phyloP scores from a whole-genome alignment of 1,140 invertebrate species.

The Catajapyx aquilonaris region DNA sequence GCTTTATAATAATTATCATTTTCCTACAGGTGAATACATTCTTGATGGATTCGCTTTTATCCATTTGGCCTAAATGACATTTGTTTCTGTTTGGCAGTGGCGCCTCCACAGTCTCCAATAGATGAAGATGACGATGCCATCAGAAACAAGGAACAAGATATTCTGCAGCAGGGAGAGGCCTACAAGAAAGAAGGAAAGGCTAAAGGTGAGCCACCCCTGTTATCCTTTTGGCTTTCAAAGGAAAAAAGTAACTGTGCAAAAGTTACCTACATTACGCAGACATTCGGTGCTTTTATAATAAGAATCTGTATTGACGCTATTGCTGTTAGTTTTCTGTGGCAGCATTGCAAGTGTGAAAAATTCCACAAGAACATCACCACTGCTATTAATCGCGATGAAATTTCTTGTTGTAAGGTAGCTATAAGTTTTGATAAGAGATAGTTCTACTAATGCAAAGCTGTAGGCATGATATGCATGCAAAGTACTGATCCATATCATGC shows the following conservation, averaged over 20 bases:
- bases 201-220: too few relatives aligned
- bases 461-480: too few relatives aligned
- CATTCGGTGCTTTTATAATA: neutral
- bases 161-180: constrained; percentile 66
- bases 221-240: too few relatives aligned
- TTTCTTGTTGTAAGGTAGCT: too few relatives aligned
- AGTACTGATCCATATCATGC: too few relatives aligned
- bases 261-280: neutral
- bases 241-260: too few relatives aligned
- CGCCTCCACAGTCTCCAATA: too few relatives aligned
- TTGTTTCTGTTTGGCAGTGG: too few relatives aligned
- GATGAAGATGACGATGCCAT: constrained; percentile 71
- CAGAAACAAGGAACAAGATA: constrained; percentile 69
- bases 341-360: neutral
- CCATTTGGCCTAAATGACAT: constrained; percentile 31
- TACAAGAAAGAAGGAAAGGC: constrained; percentile 84
- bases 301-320: neutral
- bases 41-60: constrained; percentile 47
- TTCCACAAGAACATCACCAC: neutral
- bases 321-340: neutral
- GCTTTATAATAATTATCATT: too few relatives aligned
- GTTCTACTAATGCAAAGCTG: too few relatives aligned
- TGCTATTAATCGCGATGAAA: neutral
- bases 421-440: too few relatives aligned
- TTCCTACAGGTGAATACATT: too few relatives aligned